Conservation (phyloP, 2,888 invertebrate species). For the Phrixothrix hirtus region DNA sequence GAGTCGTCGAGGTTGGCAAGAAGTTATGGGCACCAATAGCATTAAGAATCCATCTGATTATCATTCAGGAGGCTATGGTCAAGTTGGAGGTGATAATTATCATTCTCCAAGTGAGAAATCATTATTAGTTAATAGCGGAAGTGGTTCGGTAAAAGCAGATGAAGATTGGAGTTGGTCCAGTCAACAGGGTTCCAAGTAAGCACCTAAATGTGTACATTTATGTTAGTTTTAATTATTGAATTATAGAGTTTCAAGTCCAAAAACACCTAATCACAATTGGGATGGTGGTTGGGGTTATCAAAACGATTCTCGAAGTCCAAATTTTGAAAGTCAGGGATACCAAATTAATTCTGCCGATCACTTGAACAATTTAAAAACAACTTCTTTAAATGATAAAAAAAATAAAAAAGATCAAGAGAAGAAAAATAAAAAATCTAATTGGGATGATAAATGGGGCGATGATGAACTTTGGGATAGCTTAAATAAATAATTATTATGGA, state of each 20-base stretch:
- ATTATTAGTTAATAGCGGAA: slow-evolving; percentile 53
- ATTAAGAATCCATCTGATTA: slow-evolving; percentile 37
- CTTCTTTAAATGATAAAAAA: slow-evolving; percentile 41
- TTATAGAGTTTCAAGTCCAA: slow-evolving; percentile 53
- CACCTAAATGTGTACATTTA: not conserved
- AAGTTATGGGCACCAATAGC: slow-evolving; percentile 47
- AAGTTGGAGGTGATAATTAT: slow-evolving; percentile 54
- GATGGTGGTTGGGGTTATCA: slow-evolving; percentile 48
- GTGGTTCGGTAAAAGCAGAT: slow-evolving; percentile 45
- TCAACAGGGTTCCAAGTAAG: slow-evolving; percentile 54
- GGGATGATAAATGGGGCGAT: slow-evolving; percentile 60
- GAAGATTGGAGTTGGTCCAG: slow-evolving; percentile 55
- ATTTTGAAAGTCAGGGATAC: slow-evolving; percentile 48
- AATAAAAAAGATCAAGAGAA: slow-evolving; percentile 45
- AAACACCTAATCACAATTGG: slow-evolving; percentile 42
- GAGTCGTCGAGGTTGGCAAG: slow-evolving; percentile 67
- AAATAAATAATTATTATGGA: slow-evolving; percentile 58
- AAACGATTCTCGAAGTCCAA: slow-evolving; percentile 48
- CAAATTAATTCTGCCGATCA: slow-evolving; percentile 48
- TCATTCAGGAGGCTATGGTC: slow-evolving; percentile 49
- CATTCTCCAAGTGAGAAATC: slow-evolving; percentile 57
- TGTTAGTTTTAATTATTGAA: not conserved
- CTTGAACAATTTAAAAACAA: slow-evolving; percentile 42
- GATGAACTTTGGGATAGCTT: slow-evolving; percentile 66
- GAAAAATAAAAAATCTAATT: slow-evolving; percentile 42